A percentile compares a stretch with the other conserved stretches of the same genome.
Evolutionary conservation across 2,113 vertebrate genomes (phyloP).

Genomic region (Scomber japonicus): DNA sequence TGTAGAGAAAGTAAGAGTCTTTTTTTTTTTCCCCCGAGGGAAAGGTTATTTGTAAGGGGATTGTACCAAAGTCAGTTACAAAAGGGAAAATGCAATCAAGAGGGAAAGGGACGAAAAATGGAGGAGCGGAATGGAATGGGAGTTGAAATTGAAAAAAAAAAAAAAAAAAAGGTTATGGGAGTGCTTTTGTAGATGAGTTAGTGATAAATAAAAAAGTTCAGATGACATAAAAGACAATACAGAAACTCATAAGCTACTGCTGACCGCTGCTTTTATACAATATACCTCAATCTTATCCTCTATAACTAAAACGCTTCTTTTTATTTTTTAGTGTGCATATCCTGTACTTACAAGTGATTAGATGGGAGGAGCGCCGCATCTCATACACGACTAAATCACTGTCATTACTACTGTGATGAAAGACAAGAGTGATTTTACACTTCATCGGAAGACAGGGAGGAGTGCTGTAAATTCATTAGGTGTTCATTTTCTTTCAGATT

Average conservation of each 20-base stretch:
- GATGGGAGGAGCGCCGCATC: background rate
- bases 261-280: background rate
- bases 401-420: constrained; percentile 14
- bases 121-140: constrained; percentile 33
- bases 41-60: constrained; percentile 78
- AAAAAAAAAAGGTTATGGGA: constrained; percentile 36
- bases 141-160: constrained; percentile 47
- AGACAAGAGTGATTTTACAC: constrained; percentile 47
- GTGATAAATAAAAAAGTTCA: constrained; percentile 55
- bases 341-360: constrained; percentile 7
- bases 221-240: constrained; percentile 28
- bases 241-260: constrained; percentile 9
- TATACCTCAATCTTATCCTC: background rate
- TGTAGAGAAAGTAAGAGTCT: constrained; percentile 52
- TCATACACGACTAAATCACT: constrained; percentile 18
- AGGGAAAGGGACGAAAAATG: constrained; percentile 13
- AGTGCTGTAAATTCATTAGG: constrained; percentile 34
- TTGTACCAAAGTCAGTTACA: constrained; percentile 71
- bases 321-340: background rate
- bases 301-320: background rate
- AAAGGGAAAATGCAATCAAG: constrained; percentile 69
- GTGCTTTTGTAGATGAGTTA: constrained; percentile 41
- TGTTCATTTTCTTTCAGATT: constrained; percentile 32
- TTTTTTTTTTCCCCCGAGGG: constrained; percentile 47
- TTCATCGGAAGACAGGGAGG: background rate